Evolutionary conservation across 2,888 invertebrate species (phyloP), one percentile per base, ranked within the genome.

Genomic region (Thelaira solivaga): DNA sequence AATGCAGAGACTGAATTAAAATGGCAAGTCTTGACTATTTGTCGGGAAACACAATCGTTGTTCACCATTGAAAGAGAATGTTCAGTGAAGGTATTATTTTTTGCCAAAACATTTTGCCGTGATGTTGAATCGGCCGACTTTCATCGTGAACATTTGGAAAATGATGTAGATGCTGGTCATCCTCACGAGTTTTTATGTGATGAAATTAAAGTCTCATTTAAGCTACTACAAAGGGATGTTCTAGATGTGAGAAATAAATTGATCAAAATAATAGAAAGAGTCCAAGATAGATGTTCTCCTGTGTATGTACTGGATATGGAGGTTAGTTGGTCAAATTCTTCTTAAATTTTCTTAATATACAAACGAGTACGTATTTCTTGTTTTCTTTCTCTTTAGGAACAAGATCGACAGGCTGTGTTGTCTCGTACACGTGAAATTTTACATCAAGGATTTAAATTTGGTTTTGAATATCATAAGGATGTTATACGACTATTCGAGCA

Each of bases 381-480:
- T 39, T 36, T 53, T 8, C 8, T 24, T 6, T 34, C 20, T 6
- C 62, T 29, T 8, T 57, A 78, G 55, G 86, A 87, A 57, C 83
- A 85, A 20, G 94, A 94, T 83, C 90, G 90, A 76, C 88, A 88
- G 55, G 91, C 92, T 4, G 89, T 95, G 11, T 89, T 92, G 43
- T 92, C 92, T 6, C 90, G 94, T 49, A 92, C 93, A 34, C 90
- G 94, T 2, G 95, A 95, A 86, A 93, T 94, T 57, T 89, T 97
- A 80, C 94, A 96, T 89, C 96, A 96, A 88, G 94, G 95, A 62
- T 97, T 94, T 89, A 94, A 94, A 87, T 95, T 97, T 85, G 96
- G 96, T 10, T 97, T 97, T 86, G 97, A 97, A 83, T 89, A 89
- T 57, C 90, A 92, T 83, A 91, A 91, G 78, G 92, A 91, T 80